Base-by-base conservation (phyloP, 2,888 invertebrate genomes). In the Molorchus minor region DNA sequence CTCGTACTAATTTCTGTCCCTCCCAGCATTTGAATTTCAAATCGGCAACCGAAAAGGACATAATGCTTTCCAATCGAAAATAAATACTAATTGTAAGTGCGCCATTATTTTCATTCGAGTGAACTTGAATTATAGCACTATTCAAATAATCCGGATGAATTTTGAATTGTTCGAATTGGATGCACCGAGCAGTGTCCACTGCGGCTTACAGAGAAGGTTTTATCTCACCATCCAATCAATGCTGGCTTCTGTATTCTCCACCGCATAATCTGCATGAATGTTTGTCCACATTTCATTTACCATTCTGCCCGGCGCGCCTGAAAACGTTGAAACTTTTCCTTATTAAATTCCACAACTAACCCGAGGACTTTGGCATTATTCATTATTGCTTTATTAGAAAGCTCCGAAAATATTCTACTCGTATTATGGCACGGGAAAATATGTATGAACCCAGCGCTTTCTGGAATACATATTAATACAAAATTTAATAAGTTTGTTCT, bases 111-210 rank as follows among this genome's bases (percentile, higher is more conserved):
- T 64, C 64, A 53, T 60, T 41, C 60, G 68, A 62, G 58, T 61
- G 66, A 56, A 62, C 54, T 65, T 65, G 64, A 71, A 67, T 70
- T 68, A 68, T 65, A 51, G 69, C 65, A 64, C 68, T 67, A 70
- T 70, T 66, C 69, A 68, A 65, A 68, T 71, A 69, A 69, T 71
- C 71, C 68, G 71, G 71, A 69, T 68, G 62, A 68, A 71, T 68
- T 71, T 70, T 64, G 69, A 68, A 65, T 69, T 64, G 66, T 65
- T 64, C 59, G 68, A 61, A 65, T 52, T 46, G 58, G 61, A 62
- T 59, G 62, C 62, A 56, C 47, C 40, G 40, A 55, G 49, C 49
- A 56, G 58, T 63, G 64, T 65, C 61, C 64, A 57, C 49, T 58
- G 64, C 68, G 65, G 68, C 51, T 62, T 65, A 64, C 64, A 62